Base-by-base conservation (phyloP, 2,113 vertebrate species). In the Fregata magnificens region DNA sequence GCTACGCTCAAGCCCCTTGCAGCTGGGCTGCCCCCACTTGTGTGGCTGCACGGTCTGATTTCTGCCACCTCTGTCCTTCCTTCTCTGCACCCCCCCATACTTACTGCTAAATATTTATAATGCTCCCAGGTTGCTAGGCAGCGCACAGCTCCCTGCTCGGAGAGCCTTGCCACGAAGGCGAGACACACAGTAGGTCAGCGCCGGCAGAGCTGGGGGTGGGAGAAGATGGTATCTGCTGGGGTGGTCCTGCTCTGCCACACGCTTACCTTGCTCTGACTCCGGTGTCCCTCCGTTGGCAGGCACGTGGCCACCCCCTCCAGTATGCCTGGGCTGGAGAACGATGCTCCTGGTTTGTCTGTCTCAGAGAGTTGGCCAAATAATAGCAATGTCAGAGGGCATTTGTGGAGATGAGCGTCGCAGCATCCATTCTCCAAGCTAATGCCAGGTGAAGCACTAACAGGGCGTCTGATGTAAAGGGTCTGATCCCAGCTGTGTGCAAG, bases 81-180 rank as follows among this genome's bases (percentile, higher is more conserved):
- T 76, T 16, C 47, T 42, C 47, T 53, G 50, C 25, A 73, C 5
- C 38, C n/a, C 32, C 25, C 42, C 20, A 36, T 71, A 10, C 25
- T 71, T 34, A 17, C 16, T 69, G 84, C 77, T 93, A 71, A 53
- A 5, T 36, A 36, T 79, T 67, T 74, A 1, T 55, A 8, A 6
- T 10, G n/a, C n/a, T 78, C 16, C 2, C 0, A 16, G 63, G 86
- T 95, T 96, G 90, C 90, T 92, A 96, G 90, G 96, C 95, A 96
- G 92, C 79, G 0, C 45, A 16, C 40, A 67, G 88, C 88, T 95
- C 82, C 58, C 59, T 1, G 24, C 63, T 86, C 0, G 0, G 34
- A 59, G 62, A 92, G 71, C 74, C 71, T 25, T 52, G 45, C 40
- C 0, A 0, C 0, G 19, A 83, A 66, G 42, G 59, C 0, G 0